Base-by-base conservation (phyloP, 2,797 vertebrate genomes). In the Helarctos malayanus region DNA sequence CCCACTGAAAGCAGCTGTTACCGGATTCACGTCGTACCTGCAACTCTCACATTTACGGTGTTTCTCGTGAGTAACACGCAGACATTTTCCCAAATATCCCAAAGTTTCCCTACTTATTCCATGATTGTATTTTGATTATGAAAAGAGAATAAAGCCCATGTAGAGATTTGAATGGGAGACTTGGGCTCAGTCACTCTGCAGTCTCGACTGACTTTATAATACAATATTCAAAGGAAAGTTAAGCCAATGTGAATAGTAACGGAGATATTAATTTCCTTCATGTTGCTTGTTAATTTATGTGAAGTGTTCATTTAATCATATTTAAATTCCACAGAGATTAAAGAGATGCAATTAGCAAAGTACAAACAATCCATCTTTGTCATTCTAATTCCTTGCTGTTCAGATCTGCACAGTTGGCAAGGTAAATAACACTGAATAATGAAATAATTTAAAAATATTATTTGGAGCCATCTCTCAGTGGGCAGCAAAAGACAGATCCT, bases 351-450 rank as follows among this genome's bases (percentile, higher is more conserved):
- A 83, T 94, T 95, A 88, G 47, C 75, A 94, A 93, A 96, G 78
- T 71, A 65, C 0, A 8, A 88, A 88, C 25, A 54, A 57, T 87
- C 52, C 65, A 69, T 95, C 91, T 91, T 82, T 96, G 91, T 92
- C 76, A 63, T 75, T 89, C 76, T 68, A 54, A 87, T 91, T 91
- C 54, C 32, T 92, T 78, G 16, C 18, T 47, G n/a, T 88, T 94
- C 91, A 83, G 75, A 82, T 84, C 91, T 87, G n/a, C 59, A 21
- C 6, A 75, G 10, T 73, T 83, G 88, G 76, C 71, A 95, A 97
- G 94, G 95, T 96, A 96, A 97, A 89, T 81, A 97, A 91, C 32
- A 78, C 56, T 45, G 93, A 96, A 93, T 92, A 96, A 95, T 97
- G 65, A 93, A 98, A 90, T 96, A 81, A 89, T 92, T 95, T 93